Percentiles rank a stretch among this genome's conserved stretches.
These are phyloP conservation scores for Sander lucioperca DNA, from an alignment of 2,113 vertebrate genomes.

Conservation along the genomic window DNA sequence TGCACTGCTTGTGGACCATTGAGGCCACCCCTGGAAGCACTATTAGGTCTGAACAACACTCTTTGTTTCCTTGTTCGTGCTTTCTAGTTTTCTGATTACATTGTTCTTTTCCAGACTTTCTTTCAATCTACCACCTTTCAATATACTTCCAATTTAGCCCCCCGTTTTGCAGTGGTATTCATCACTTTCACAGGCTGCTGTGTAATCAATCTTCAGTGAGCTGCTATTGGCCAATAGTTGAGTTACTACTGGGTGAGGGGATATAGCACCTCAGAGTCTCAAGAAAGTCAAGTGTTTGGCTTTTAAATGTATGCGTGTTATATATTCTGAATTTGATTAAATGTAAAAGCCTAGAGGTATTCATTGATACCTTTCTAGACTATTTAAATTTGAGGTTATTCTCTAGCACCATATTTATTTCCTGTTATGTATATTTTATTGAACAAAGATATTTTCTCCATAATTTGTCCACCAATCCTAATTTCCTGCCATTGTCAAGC, in stretches of 20 bases:
- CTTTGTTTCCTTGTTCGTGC: slow-evolving; percentile 4
- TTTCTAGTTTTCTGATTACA: slow-evolving; percentile 58
- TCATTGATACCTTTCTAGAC: background rate
- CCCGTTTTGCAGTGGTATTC: slow-evolving; percentile 58
- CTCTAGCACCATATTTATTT: background rate
- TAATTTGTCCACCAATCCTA: background rate
- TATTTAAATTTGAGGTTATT: background rate
- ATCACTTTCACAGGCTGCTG: slow-evolving; percentile 65
- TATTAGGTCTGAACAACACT: slow-evolving; percentile 88
- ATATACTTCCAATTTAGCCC: slow-evolving; percentile 64
- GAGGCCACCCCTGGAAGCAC: slow-evolving; percentile 95
- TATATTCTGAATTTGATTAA: background rate
- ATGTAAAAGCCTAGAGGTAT: background rate
- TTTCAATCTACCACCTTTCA: slow-evolving; percentile 69
- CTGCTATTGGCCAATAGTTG: slow-evolving; percentile 49
- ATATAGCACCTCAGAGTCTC: slow-evolving; percentile 41
- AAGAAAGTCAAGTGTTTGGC: slow-evolving; percentile 31
- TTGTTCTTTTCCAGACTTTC: slow-evolving; percentile 55
- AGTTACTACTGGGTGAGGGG: slow-evolving; percentile 43
- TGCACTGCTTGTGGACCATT: slow-evolving; percentile 96
- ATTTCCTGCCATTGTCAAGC: background rate
- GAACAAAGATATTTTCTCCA: background rate
- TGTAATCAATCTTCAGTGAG: slow-evolving; percentile 70
- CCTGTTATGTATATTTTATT: background rate
- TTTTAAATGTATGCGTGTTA: background rate